Evolutionary conservation across 2,888 invertebrate species (phyloP), one percentile per base, ranked within the genome.

Genomic region (Noctua janthina): DNA sequence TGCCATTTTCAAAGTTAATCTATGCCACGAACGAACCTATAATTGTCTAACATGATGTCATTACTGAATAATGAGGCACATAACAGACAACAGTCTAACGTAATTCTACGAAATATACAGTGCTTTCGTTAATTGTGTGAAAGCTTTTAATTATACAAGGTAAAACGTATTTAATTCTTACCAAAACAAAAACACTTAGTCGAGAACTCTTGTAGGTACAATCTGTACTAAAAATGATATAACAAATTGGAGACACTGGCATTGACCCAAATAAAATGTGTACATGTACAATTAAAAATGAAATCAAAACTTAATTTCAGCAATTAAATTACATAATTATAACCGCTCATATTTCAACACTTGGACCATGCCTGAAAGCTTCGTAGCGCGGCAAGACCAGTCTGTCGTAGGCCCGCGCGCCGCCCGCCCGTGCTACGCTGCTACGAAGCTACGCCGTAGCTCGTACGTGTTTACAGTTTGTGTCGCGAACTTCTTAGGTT

Each of bases 401-500:
- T 90, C 74, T 54, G 71, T 43, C 83, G 87, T 81, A 87, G 88
- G 75, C 81, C 76, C 76, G 81, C 85, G 86, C 66, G 82, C 80
- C 83, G 85, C 76, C 75, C 86, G 85, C 90, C 83, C 89, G 90
- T 79, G 86, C 91, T 90, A 90, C 90, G 81, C 39, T 39, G 78
- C 88, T 83, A 90, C 87, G 84, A 62, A 49, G 72, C 90, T 90
- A 90, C 90, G 89, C 71, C 89, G 90, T 90, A 89, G 90, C 76
- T 70, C 13, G 43, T 75, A 59, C 72, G 80, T 75, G 74, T 54
- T 83, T 62, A 73, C 54, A 70, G 76, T 76, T 81, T 62, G 72
- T 74, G 76, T 68, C 73, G 70, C 79, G 49, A 74, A 81, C 64
- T 87, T 79, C 62, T 59, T 15, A 70, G 78, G 73, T 87, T 83